These are phyloP conservation scores for Manis crassicaudata DNA, from an alignment of 2,797 vertebrate genomes.

Conservation along the genomic window DNA sequence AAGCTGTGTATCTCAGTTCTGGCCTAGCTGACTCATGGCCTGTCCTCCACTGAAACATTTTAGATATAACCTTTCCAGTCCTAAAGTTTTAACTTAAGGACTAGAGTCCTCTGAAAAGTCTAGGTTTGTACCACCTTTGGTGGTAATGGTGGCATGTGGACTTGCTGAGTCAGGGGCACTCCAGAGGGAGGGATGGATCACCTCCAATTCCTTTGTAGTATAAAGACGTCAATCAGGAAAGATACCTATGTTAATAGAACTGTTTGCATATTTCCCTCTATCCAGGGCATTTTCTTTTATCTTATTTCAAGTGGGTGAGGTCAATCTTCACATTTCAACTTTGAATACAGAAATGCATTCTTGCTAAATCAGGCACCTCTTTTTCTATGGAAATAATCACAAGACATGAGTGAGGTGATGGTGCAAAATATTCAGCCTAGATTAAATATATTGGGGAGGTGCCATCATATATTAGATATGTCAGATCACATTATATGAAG, in stretches of 20 bases:
- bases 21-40: neutral
- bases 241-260: neutral
- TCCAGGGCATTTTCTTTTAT: conserved; percentile 59
- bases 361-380: conserved; percentile 62
- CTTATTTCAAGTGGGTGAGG: conserved; percentile 51
- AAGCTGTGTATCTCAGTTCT: neutral
- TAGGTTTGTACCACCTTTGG: neutral
- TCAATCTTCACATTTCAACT: conserved; percentile 65
- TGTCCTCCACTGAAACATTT: neutral
- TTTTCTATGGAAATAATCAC: conserved; percentile 62
- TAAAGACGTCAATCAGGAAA: neutral
- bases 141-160: neutral
- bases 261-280: conserved; percentile 6
- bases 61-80: neutral
- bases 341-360: conserved; percentile 59
- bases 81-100: neutral
- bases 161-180: conserved; percentile 12
- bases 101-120: neutral
- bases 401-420: conserved; percentile 5
- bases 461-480: conserved; percentile 1
- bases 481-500: conserved; percentile 25
- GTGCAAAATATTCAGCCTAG: conserved; percentile 40
- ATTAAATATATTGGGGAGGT: conserved; percentile 54
- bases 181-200: neutral
- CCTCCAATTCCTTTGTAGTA: neutral